Base-by-base conservation (phyloP, 1,140 invertebrate species). In the Calycopis cecrops region DNA sequence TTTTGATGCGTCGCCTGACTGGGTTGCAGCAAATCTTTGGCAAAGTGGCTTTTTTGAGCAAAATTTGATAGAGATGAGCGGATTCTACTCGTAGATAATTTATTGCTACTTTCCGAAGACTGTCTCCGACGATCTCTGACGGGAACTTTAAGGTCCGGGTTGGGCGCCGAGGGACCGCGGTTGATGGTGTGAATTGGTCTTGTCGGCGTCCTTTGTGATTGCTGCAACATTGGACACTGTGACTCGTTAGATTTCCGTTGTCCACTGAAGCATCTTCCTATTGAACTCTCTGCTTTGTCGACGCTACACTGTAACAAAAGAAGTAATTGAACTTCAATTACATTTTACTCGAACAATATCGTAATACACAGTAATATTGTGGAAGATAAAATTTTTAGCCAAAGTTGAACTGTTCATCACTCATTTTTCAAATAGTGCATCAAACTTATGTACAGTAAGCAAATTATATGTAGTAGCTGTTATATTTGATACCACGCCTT, bases 241-340 rank as follows among this genome's bases (percentile, higher is more conserved):
- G 92, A 93, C 77, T 94, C 92, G 84, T 93, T 93, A 64, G 92
- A 92, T 60, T 90, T 91, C 8, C 92, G 79, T 16, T 91, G 89
- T 10, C 89, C 88, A 2, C 89, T 89, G 52, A 93, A 93, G 71
- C 91, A 93, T 47, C 91, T 88, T 1, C 90, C 89, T 18, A 90
- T 85, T 4, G 79, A 78, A 61, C 87, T 88, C 54, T 87, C 82
- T 8, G 79, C 73, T 78, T 88, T 89, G 10, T 90, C 89, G 63
- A 89, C 82, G 71, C 92, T 93, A 72, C 90, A 92, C 93, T 94
- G 91, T 85, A 91, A 93, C 83, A 85, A 74, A 48, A 76, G 70
- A 71, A 67, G 69, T 61, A 28, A 6, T 28, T 28, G 21, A 28
- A 3, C 6, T 2, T 6, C 2, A 3, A 28, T 28, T 28, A 3